Conservation (phyloP, 1,140 invertebrate genomes). For the Lanistes nyassanus region DNA sequence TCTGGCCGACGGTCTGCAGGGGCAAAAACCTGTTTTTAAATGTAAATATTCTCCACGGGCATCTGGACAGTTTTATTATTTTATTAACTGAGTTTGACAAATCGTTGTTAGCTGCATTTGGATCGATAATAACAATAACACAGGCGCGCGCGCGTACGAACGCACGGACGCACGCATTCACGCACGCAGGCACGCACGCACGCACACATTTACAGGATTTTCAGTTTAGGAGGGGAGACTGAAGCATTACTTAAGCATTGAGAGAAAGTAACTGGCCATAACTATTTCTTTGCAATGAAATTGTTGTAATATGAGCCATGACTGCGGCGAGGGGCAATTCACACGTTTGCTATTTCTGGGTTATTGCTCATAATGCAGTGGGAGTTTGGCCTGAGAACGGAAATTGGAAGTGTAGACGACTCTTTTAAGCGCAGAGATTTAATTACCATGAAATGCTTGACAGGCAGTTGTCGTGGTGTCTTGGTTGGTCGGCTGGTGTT, state of each 20-base stretch:
- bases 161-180: neutral
- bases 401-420: too few relatives aligned
- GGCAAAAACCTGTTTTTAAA: too few relatives aligned
- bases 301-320: neutral
- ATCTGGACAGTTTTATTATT: neutral
- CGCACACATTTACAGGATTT: neutral
- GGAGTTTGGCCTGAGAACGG: too few relatives aligned
- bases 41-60: too few relatives aligned
- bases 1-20: too few relatives aligned
- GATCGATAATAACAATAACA: neutral
- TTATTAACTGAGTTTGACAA: neutral
- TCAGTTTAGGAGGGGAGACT: too few relatives aligned
- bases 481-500: too few relatives aligned
- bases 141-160: neutral
- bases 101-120: neutral
- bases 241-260: too few relatives aligned
- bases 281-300: neutral
- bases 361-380: neutral
- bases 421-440: too few relatives aligned
- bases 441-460: too few relatives aligned
- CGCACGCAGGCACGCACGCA: neutral
- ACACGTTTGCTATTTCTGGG: neutral
- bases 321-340: neutral
- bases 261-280: neutral
- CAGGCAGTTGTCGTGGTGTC: too few relatives aligned